These are phyloP conservation scores for Cyprinodon variegatus DNA, from an alignment of 2,113 vertebrate species.

Conservation along the genomic window DNA sequence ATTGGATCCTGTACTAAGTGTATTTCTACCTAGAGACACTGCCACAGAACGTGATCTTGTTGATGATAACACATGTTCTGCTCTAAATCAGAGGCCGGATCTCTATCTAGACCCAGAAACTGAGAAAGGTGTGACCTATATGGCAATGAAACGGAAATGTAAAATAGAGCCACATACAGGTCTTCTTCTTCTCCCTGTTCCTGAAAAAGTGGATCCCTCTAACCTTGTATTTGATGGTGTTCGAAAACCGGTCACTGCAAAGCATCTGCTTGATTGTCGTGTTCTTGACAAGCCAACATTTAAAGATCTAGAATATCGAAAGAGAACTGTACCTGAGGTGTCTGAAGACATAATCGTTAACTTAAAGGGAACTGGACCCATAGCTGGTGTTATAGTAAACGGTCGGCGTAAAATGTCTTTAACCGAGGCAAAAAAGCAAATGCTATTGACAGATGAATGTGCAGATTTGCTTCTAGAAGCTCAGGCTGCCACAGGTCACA, in stretches of 20 bases:
- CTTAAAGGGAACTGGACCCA: conserved; percentile 90
- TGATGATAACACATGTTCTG: conserved; percentile 72
- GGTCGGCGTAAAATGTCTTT: conserved; percentile 84
- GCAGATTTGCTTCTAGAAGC: conserved; percentile 90
- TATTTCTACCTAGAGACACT: conserved; percentile 88
- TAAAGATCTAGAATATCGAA: conserved; percentile 85
- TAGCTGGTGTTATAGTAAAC: conserved; percentile 84
- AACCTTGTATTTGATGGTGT: conserved; percentile 90
- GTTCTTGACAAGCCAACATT: conserved; percentile 88
- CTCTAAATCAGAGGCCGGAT: conserved; percentile 56
- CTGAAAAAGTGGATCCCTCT: conserved; percentile 82
- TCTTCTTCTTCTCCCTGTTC: conserved; percentile 82
- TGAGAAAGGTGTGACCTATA: conserved; percentile 79
- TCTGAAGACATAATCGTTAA: conserved; percentile 85
- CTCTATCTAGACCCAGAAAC: conserved; percentile 71
- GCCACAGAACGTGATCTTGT: conserved; percentile 87
- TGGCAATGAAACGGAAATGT: conserved; percentile 84
- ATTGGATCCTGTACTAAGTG: conserved; percentile 88
- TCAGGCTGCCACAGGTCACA: conserved; percentile 92
- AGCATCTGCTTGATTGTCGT: conserved; percentile 89
- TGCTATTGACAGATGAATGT: conserved; percentile 82
- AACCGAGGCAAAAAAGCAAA: conserved; percentile 88
- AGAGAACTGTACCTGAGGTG: conserved; percentile 87
- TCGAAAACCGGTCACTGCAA: conserved; percentile 90
- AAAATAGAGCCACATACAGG: conserved; percentile 86